Evolutionary conservation across 2,888 invertebrate genomes (phyloP), one percentile per base, ranked within the genome.

Genomic region (Gastracanthus pulcherrimus): DNA sequence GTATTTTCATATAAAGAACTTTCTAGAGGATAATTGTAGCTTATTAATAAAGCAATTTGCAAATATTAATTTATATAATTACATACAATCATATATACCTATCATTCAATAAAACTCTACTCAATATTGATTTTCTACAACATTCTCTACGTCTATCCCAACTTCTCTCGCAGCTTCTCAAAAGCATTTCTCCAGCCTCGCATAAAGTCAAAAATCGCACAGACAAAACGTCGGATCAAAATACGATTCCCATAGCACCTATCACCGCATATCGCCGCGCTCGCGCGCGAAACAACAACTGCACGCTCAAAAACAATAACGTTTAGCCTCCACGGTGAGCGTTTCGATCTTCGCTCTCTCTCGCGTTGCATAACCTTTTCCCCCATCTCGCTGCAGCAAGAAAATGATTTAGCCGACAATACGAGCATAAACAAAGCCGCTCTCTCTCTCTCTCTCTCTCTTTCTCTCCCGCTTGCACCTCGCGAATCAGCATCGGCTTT

Each of bases 351-450:
- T 72, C 77, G 41, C 45, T 36, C 71, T n/a, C 29, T 1, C 1
- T 7, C 11, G 74, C 19, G 48, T 19, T 36, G 70, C 70, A n/a
- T n/a, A 29, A 26, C 55, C 7, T 0, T n/a, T n/a, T n/a, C n/a
- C 0, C 19, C n/a, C 9, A 31, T 34, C 13, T 23, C 23, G 75
- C 26, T 7, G 58, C 62, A 38, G 16, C 66, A 67, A 71, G 82
- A 82, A 79, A 82, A 79, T 80, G 82, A 82, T 79, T 79, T 76
- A 76, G 62, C 72, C 82, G 79, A 76, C 82, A 79, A 80, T 82
- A 45, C 72, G 79, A 82, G 45, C 67, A 80, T 79, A 82, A 79
- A 82, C 82, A 82, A 80, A 82, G 75, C 76, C 51, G 26, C 45
- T 29, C 51, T 51, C 51, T 51, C 51, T 51, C 55, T 23, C 13